Percentiles rank a stretch among this genome's conserved stretches.
Evolutionary conservation across 2,888 invertebrate species (phyloP).

Genomic region (Drosophila leonis): DNA sequence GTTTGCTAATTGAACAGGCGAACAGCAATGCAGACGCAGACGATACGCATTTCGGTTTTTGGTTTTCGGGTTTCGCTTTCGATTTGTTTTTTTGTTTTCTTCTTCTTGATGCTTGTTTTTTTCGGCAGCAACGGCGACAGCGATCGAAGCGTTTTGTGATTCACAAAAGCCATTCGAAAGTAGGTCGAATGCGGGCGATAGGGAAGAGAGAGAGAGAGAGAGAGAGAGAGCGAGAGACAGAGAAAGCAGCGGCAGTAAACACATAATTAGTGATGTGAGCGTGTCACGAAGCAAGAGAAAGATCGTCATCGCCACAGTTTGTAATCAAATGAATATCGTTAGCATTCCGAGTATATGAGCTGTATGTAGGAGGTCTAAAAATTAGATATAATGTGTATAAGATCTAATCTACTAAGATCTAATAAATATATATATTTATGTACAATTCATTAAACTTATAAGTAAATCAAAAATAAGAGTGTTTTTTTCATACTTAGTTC

Average conservation of each 20-base stretch:
- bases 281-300: not conserved
- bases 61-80: constrained; percentile 16
- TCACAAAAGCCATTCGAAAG: constrained; percentile 29
- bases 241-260: constrained; percentile 1
- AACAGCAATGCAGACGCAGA: constrained; percentile 43
- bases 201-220: not conserved
- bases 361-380: not conserved
- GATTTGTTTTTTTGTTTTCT: constrained; percentile 1
- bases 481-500: not conserved
- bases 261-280: not conserved
- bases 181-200: constrained; percentile 39
- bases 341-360: too few species aligned
- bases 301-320: not conserved
- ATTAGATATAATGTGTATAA: not conserved
- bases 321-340: not conserved
- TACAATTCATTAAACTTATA: too few species aligned
- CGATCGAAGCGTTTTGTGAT: constrained; percentile 35
- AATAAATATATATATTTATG: too few species aligned
- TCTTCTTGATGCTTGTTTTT: constrained; percentile 39
- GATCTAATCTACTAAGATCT: too few species aligned
- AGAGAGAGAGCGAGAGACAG: not conserved
- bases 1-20: constrained; percentile 82
- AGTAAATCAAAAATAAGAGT: too few species aligned
- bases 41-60: constrained; percentile 26
- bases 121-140: constrained; percentile 37